phyloP scores from a whole-genome alignment of 2,888 invertebrate species.

The Spisula solida region DNA sequence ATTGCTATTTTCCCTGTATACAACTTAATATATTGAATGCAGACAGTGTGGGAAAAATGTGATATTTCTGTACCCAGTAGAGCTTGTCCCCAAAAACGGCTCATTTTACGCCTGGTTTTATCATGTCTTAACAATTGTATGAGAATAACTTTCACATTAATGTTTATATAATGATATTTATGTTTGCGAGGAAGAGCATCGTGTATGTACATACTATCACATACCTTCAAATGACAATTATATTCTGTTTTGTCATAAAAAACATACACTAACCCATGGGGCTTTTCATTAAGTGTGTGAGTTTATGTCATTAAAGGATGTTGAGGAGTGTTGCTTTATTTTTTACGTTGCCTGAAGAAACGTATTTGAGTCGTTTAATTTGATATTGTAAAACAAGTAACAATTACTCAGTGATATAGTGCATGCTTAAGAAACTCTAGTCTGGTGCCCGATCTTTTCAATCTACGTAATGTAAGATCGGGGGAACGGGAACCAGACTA shows the following conservation, averaged over 20 bases:
- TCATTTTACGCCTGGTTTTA: slow-evolving; percentile 14
- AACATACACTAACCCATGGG: background rate
- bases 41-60: slow-evolving; percentile 20
- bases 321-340: background rate
- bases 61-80: background rate
- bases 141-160: slow-evolving; percentile 24
- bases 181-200: background rate
- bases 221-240: background rate
- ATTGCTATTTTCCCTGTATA: background rate
- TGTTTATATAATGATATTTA: slow-evolving; percentile 18
- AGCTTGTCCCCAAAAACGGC: background rate
- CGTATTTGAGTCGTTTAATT: background rate
- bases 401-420: background rate
- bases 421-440: no score
- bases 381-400: background rate
- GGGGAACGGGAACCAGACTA: no score
- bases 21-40: slow-evolving; percentile 13
- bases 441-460: no score
- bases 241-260: background rate
- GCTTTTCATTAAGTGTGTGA: background rate
- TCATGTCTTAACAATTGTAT: background rate
- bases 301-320: slow-evolving; percentile 2
- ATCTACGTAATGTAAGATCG: no score
- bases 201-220: background rate
- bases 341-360: background rate